These are phyloP conservation scores for Hyperoodon ampullatus DNA, from an alignment of 2,113 vertebrate species.

Conservation along the genomic window DNA sequence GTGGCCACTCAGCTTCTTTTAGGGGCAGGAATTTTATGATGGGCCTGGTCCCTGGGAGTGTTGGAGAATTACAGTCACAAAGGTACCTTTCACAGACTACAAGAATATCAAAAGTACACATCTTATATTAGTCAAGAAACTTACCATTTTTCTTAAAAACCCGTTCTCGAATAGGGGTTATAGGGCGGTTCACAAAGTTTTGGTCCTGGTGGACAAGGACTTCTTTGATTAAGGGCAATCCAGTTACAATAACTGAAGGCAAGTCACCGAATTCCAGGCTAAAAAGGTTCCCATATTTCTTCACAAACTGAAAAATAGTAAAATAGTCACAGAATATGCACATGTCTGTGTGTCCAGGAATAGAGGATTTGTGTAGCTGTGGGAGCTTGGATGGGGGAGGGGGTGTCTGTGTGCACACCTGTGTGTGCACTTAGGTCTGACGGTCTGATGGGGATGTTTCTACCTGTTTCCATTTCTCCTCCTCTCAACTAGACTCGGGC, in stretches of 20 bases:
- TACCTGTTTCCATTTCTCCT: neutral
- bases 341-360: neutral
- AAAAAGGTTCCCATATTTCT: constrained; percentile 88
- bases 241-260: constrained; percentile 81
- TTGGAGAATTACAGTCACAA: neutral
- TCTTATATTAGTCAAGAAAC: neutral
- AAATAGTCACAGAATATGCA: neutral
- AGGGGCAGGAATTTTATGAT: neutral
- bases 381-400: neutral
- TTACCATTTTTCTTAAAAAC: constrained; percentile 85
- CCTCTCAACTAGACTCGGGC: neutral
- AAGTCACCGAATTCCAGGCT: constrained; percentile 72
- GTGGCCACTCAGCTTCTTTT: neutral
- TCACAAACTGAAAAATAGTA: constrained; percentile 81
- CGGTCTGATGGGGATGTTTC: neutral
- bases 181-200: constrained; percentile 85
- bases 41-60: neutral
- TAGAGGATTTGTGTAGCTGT: neutral
- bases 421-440: rapidly evolving
- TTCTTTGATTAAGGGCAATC: constrained; percentile 88
- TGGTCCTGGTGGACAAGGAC: constrained; percentile 87
- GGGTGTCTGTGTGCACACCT: rapidly evolving
- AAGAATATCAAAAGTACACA: neutral
- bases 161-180: constrained; percentile 70
- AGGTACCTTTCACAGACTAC: neutral